phyloP scores from a whole-genome alignment of 2,888 invertebrate species.

The Gastracanthus pulcherrimus region DNA sequence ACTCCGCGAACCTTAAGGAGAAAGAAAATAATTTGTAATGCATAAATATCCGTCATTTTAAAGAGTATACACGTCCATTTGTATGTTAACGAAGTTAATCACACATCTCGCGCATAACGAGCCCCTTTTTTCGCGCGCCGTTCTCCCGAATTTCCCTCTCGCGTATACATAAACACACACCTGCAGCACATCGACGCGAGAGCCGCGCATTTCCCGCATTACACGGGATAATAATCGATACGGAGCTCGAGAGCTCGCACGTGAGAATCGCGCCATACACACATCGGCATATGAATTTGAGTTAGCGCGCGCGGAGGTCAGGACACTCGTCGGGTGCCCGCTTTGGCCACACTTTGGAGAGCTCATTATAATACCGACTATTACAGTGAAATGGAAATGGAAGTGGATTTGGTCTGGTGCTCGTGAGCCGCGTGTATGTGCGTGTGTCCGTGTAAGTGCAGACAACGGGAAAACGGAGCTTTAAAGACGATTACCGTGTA shows the following conservation, averaged over 20 bases:
- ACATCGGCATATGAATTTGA: not conserved
- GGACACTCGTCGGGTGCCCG: no score
- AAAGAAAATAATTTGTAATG: not conserved
- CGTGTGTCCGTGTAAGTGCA: not conserved
- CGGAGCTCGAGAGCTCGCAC: not conserved
- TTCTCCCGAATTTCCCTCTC: no score
- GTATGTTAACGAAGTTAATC: not conserved
- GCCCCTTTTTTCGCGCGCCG: no score
- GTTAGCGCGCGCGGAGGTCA: not conserved
- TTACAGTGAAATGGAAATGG: no score
- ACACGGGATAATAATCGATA: not conserved
- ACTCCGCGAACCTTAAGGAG: not conserved
- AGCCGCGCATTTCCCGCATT: no score
- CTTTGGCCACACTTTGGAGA: constrained; percentile 12
- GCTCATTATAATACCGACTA: not conserved
- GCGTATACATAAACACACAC: not conserved
- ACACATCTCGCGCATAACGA: not conserved
- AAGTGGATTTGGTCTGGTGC: constrained; percentile 28
- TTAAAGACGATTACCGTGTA: constrained; percentile 22
- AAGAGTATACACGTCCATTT: not conserved
- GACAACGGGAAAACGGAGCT: not conserved
- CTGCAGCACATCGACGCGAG: no score
- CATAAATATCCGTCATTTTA: no score
- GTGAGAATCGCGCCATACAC: no score
- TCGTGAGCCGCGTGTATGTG: not conserved